These are phyloP conservation scores for Trematocara nigrifrons DNA, from an alignment of 2,113 vertebrate species.

Conservation along the genomic window DNA sequence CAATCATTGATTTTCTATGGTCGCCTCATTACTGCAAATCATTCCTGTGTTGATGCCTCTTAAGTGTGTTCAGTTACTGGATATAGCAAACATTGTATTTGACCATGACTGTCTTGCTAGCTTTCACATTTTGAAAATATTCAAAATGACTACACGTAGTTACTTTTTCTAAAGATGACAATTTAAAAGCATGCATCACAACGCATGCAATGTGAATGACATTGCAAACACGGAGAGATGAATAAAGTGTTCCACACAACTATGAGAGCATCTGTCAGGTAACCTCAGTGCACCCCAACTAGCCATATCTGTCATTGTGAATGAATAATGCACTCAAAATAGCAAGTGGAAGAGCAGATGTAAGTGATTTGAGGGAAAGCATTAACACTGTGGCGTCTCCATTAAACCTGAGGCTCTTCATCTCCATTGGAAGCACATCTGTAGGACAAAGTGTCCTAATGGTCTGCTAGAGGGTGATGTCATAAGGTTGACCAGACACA, in stretches of 20 bases:
- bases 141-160: background rate
- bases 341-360: background rate
- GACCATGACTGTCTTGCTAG: background rate
- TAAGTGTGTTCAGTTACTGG: background rate
- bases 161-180: background rate
- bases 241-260: background rate
- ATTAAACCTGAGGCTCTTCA: background rate
- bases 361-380: background rate
- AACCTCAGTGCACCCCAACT: background rate
- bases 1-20: background rate
- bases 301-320: background rate
- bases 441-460: constrained; percentile 12
- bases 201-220: background rate
- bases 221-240: background rate
- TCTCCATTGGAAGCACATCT: constrained; percentile 16
- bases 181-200: background rate
- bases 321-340: background rate
- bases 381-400: background rate
- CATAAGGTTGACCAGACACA: constrained; percentile 20
- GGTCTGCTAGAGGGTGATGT: constrained; percentile 19
- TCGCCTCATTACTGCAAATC: background rate
- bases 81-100: background rate
- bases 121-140: background rate
- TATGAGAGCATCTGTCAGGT: background rate
- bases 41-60: background rate